phyloP scores from a whole-genome alignment of 2,113 vertebrate genomes.

The Cercopithecus mona region DNA sequence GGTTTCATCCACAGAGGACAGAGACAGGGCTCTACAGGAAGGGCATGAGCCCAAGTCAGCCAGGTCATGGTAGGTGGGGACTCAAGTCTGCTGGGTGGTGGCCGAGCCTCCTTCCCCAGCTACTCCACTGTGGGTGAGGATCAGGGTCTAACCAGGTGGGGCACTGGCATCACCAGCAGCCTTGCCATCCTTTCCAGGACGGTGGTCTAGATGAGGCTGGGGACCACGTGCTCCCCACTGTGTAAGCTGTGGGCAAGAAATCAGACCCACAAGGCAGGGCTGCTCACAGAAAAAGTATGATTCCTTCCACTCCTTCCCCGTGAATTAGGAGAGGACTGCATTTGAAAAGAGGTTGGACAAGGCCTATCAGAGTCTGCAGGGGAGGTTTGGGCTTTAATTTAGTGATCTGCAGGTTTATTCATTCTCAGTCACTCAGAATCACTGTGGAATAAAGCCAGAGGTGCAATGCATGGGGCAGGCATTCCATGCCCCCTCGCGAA shows the following conservation, averaged over 20 bases:
- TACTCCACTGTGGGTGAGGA: too few relatives aligned
- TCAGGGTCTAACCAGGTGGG: background rate
- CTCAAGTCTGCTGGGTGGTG: background rate
- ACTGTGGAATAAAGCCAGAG: background rate
- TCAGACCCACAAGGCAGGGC: background rate
- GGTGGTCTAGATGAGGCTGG: too few relatives aligned
- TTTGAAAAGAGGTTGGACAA: background rate
- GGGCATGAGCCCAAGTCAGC: background rate
- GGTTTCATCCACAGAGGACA: background rate
- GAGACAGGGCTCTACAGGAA: too few relatives aligned
- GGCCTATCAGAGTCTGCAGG: background rate
- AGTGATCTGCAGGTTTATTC: background rate
- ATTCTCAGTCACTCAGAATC: rapidly evolving
- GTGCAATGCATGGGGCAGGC: rapidly evolving
- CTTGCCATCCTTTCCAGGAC: rapidly evolving
- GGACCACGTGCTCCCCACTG: background rate
- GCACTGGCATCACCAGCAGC: background rate
- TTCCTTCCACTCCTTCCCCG: too few relatives aligned
- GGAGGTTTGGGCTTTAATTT: background rate
- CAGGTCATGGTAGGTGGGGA: background rate
- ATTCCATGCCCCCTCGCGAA: rapidly evolving
- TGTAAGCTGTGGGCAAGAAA: background rate
- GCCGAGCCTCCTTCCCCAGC: background rate
- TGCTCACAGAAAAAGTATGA: background rate
- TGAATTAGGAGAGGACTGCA: background rate